Evolutionary conservation across 2,888 invertebrate species (phyloP).

Genomic region (Fragum fragum): DNA sequence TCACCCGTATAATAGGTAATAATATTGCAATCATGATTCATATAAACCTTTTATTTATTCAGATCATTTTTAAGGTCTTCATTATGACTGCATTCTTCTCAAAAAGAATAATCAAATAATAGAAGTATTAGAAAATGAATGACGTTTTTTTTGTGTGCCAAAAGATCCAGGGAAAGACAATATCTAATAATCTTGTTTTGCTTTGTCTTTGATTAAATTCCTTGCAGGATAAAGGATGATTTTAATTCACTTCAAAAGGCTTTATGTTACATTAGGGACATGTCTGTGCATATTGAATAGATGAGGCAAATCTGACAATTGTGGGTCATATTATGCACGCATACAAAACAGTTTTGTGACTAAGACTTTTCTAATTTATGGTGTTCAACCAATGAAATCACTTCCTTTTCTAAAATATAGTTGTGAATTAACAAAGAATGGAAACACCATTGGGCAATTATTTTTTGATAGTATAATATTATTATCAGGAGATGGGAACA

Average conservation of each 20-base stretch:
- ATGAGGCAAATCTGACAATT: not conserved
- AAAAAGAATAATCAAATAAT: not conserved
- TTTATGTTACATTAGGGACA: not conserved
- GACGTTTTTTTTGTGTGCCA: not conserved
- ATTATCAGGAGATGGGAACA: too few relatives aligned
- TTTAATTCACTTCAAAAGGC: constrained; percentile 22
- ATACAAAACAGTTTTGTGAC: not conserved
- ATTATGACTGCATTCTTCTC: too few relatives aligned
- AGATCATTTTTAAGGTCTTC: too few relatives aligned
- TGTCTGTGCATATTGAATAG: constrained; percentile 15
- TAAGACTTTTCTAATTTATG: too few relatives aligned
- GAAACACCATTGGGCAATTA: too few relatives aligned
- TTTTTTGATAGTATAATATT: too few relatives aligned
- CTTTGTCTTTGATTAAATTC: constrained; percentile 19
- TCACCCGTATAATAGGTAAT: too few relatives aligned
- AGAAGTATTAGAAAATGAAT: not conserved
- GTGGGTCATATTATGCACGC: not conserved
- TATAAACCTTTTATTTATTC: too few relatives aligned
- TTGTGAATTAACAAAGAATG: too few relatives aligned
- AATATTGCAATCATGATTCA: too few relatives aligned
- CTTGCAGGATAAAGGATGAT: not conserved
- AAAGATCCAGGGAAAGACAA: not conserved
- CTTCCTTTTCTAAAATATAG: too few relatives aligned
- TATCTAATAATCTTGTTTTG: constrained; percentile 3
- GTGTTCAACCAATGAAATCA: too few relatives aligned